A percentile compares a stretch with the other conserved stretches of the same genome.
These are phyloP conservation scores for Sthenelais limicola DNA, from an alignment of 2,888 invertebrate genomes.

Conservation along the genomic window DNA sequence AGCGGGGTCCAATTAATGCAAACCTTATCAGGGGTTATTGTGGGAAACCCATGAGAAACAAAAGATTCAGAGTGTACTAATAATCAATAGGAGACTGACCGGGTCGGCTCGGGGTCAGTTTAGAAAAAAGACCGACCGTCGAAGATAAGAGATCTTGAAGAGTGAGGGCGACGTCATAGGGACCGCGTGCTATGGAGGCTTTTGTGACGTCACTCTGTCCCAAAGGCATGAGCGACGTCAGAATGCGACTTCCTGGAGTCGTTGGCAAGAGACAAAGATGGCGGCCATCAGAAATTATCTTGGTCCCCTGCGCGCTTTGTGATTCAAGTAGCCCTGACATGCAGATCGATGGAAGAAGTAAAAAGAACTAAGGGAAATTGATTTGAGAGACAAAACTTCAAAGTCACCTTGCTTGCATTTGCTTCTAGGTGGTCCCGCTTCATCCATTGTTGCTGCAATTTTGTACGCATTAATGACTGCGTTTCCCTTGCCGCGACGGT, in stretches of 20 bases:
- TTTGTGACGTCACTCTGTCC: not conserved
- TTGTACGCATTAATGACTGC: not conserved
- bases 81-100: too few species aligned
- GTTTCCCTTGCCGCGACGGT: slow-evolving; percentile 8
- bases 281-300: not conserved
- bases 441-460: slow-evolving; percentile 18
- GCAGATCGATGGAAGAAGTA: slow-evolving; percentile 7
- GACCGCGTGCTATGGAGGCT: too few species aligned
- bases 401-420: not conserved
- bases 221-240: not conserved
- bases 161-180: too few species aligned
- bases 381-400: slow-evolving; percentile 3
- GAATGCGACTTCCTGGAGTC: not conserved
- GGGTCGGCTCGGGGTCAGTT: too few species aligned
- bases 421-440: slow-evolving; percentile 10
- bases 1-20: too few species aligned
- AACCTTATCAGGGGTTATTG: too few species aligned
- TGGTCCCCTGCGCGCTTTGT: not conserved
- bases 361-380: not conserved
- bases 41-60: too few species aligned
- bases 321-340: too few species aligned
- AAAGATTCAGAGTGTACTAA: too few species aligned
- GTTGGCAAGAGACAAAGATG: not conserved
- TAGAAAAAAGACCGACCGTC: too few species aligned
- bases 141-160: too few species aligned